Evolutionary conservation across 2,888 invertebrate genomes (phyloP).

Genomic region (Sesamia inferens): DNA sequence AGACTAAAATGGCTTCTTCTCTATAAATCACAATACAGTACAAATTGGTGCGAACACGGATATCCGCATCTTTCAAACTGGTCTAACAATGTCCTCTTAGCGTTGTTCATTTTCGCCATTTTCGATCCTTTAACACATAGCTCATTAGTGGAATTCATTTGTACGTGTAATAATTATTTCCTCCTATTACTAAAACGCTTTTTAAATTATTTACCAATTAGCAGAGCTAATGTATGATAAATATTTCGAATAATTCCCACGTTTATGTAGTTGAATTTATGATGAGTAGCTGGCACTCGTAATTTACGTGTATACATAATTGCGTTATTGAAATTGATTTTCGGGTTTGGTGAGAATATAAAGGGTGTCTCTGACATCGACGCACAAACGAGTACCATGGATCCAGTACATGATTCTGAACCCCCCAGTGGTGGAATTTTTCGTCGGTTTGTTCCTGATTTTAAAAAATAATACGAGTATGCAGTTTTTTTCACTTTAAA

Average conservation of each 20-base stretch:
- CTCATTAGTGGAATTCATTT: not conserved
- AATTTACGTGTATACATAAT: not conserved
- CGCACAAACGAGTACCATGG: no score
- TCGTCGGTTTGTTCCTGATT: no score
- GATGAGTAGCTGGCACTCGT: not conserved
- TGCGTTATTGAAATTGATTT: not conserved
- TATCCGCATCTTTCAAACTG: not conserved
- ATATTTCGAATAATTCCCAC: not conserved
- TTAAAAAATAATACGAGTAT: no score
- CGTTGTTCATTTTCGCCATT: not conserved
- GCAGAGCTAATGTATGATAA: not conserved
- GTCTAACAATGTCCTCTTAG: not conserved
- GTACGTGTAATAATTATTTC: not conserved
- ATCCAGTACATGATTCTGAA: no score
- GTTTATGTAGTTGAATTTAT: not conserved
- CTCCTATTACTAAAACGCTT: not conserved
- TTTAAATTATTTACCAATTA: not conserved
- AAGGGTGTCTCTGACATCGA: no score
- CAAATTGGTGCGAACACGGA: constrained; percentile 11
- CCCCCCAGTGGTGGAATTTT: no score
- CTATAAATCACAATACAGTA: constrained; percentile 23
- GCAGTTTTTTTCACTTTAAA: no score
- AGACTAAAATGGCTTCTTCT: not conserved
- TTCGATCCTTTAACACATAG: not conserved
- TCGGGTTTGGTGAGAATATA: not conserved